Evolutionary conservation across 2,113 vertebrate species (phyloP).

Genomic region (Todiramphus saurophagus): DNA sequence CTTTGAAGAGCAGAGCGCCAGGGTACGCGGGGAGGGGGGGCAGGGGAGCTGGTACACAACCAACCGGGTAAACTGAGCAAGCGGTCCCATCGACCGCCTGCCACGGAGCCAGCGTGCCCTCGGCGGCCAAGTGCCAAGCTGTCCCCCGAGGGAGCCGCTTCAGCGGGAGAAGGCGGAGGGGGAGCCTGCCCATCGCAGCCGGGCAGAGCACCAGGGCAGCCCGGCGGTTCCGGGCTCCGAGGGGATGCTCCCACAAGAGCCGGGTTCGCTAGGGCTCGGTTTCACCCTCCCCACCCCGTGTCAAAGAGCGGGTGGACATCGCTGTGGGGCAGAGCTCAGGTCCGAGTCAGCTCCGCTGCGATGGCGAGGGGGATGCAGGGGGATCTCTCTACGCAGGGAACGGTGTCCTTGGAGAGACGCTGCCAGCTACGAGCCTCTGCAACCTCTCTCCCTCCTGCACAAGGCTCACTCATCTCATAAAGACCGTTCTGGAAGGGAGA

Average conservation of each 20-base stretch:
- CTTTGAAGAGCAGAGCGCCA: not conserved
- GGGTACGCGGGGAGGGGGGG: not conserved
- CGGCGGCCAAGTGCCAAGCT: not conserved
- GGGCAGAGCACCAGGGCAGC: not conserved
- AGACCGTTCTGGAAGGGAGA: slow-evolving; percentile 42
- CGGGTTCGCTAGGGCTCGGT: not conserved
- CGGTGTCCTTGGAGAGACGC: not conserved
- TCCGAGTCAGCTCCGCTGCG: not conserved
- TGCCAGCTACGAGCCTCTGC: not conserved
- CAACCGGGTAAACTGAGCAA: not conserved
- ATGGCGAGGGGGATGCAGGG: not conserved
- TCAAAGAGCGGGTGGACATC: not conserved
- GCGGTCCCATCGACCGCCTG: not conserved
- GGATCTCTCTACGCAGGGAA: not conserved
- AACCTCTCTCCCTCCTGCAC: not conserved
- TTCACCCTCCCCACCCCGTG: not conserved
- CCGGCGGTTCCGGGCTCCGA: rapidly evolving
- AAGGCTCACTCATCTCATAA: not conserved
- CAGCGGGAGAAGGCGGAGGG: not conserved
- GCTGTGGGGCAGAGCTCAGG: not conserved
- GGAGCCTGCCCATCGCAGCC: not conserved
- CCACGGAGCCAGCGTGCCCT: not conserved
- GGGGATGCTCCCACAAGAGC: not conserved
- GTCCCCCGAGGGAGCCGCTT: not conserved
- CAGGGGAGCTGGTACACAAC: not conserved